Conservation (phyloP, 2,888 invertebrate species). For the Dryadula phaetusa region DNA sequence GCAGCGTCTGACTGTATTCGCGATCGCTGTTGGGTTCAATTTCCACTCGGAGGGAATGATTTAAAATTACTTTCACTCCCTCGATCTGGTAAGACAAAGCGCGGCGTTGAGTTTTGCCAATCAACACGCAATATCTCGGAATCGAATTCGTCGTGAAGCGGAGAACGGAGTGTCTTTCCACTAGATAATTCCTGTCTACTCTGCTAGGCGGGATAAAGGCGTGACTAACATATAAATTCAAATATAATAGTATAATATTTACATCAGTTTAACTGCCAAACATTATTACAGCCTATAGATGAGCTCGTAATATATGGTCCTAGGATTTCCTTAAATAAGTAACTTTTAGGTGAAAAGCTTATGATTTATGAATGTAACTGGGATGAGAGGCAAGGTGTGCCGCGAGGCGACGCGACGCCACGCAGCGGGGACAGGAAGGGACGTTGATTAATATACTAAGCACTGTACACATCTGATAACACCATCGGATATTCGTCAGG, state of each 20-base stretch:
- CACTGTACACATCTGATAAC: neutral
- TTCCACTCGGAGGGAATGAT: too few relatives aligned
- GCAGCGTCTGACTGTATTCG: too few relatives aligned
- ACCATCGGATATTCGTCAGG: neutral
- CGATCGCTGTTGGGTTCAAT: too few relatives aligned
- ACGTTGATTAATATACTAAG: conserved; percentile 14
- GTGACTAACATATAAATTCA: too few relatives aligned
- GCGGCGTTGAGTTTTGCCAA: too few relatives aligned
- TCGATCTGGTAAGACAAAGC: too few relatives aligned
- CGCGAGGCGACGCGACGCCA: neutral
- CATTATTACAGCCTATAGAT: neutral
- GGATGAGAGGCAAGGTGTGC: neutral
- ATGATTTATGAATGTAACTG: conserved; percentile 13
- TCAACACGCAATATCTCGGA: too few relatives aligned
- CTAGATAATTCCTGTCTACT: too few relatives aligned
- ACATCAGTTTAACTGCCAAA: neutral
- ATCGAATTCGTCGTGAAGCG: too few relatives aligned
- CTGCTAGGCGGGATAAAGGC: too few relatives aligned
- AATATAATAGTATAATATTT: neutral
- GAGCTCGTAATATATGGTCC: conserved; percentile 5
- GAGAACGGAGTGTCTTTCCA: too few relatives aligned
- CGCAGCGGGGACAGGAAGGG: neutral
- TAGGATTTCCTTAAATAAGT: neutral
- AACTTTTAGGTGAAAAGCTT: conserved; percentile 8
- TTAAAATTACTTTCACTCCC: too few relatives aligned